A percentile compares a stretch with the other conserved stretches of the same genome.
phyloP scores from a whole-genome alignment of 2,888 invertebrate species.

The Drosophila mimica region DNA sequence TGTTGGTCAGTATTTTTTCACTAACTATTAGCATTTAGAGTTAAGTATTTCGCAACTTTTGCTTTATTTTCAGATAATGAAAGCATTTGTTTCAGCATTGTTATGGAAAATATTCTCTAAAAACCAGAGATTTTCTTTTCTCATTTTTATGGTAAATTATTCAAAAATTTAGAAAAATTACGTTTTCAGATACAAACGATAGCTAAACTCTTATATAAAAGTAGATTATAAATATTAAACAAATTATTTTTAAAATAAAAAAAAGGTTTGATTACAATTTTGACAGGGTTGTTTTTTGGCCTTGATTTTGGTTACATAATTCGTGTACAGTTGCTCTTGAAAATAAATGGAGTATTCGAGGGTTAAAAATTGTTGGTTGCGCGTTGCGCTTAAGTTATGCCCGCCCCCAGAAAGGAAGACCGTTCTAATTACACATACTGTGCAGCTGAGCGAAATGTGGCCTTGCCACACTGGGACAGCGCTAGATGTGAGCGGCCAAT shows the following conservation, averaged over 20 bases:
- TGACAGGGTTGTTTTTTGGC: neutral
- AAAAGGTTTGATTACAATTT: neutral
- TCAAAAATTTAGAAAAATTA: neutral
- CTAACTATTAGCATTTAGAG: neutral
- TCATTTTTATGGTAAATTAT: neutral
- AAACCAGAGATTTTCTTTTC: neutral
- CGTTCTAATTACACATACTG: neutral
- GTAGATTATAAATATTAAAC: no score
- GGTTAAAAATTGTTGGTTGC: neutral
- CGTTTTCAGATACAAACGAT: no score
- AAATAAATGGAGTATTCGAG: neutral
- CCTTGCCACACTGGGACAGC: neutral
- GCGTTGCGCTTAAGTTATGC: conserved; percentile 8
- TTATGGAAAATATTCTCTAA: neutral
- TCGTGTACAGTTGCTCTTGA: neutral
- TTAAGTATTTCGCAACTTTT: neutral
- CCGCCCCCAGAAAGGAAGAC: neutral
- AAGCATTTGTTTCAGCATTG: neutral
- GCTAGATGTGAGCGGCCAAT: conserved; percentile 61
- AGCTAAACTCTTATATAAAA: no score
- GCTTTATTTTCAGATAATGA: neutral
- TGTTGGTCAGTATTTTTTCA: neutral
- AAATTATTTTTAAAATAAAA: no score
- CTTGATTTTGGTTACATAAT: neutral
- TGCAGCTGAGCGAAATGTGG: conserved; percentile 3